phyloP scores from a whole-genome alignment of 2,113 vertebrate genomes.

The Electrona antarctica region DNA sequence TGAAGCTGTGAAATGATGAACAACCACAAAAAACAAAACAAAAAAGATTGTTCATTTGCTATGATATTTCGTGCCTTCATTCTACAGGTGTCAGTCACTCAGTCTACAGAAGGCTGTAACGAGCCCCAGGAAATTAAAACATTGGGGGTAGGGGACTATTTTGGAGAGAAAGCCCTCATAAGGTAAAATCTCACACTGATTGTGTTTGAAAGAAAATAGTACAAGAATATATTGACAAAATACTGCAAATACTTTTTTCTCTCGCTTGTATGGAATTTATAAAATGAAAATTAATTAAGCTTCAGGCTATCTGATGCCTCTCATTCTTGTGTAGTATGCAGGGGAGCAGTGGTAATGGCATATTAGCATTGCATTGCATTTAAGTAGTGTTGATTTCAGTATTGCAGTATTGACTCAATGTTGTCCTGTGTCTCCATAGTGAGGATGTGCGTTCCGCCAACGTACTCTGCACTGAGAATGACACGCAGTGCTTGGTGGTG shows the following conservation, averaged over 20 bases:
- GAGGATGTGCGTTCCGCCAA: constrained; percentile 94
- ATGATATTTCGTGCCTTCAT: neutral
- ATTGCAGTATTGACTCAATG: neutral
- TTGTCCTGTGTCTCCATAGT: constrained; percentile 70
- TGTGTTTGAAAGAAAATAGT: no score
- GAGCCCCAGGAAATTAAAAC: constrained; percentile 91
- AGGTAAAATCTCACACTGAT: constrained; percentile 74
- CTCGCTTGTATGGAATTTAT: neutral
- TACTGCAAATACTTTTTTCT: neutral
- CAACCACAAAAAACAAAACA: neutral
- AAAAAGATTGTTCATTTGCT: no score
- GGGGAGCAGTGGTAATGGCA: neutral
- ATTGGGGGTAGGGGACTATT: constrained; percentile 89
- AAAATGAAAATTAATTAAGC: neutral
- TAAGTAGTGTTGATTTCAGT: neutral
- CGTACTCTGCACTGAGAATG: constrained; percentile 87
- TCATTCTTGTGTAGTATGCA: constrained; percentile 11
- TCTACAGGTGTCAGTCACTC: constrained; percentile 88
- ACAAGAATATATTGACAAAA: neutral
- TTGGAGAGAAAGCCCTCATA: constrained; percentile 95
- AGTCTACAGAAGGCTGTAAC: constrained; percentile 82
- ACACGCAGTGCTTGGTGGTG: constrained; percentile 89
- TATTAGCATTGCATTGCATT: neutral
- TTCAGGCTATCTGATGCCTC: constrained; percentile 1
- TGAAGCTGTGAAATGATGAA: neutral